Base-by-base conservation (phyloP, 1,140 invertebrate species). In the Bactericera cockerelli region DNA sequence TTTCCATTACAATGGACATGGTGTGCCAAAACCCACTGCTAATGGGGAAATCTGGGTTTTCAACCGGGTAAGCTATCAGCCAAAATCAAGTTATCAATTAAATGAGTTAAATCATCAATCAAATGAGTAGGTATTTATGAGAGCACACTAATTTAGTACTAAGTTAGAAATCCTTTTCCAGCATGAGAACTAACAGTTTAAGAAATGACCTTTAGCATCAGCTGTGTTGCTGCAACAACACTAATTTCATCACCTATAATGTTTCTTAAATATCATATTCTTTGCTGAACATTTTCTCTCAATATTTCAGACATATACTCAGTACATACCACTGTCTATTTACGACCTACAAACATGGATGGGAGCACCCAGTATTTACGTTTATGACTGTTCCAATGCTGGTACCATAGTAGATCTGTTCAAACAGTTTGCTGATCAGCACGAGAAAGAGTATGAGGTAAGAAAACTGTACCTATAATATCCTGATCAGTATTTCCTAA, bases 1-100 rank as follows among this genome's bases (percentile, higher is more conserved):
- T 4, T 99, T 99, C 76, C 96, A 99, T 75, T 99, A 99, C 70
- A 99, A 98, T 76, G 97, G 97, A 0, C 97, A 99, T 74, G 97
- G 96, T 49, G 97, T 99, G 56, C 97, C 97, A 38, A 91, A 89
- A 74, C 96, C 97, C 31, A 99, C 97, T 8, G 79, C 81, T 26
- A 98, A 99, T 77, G 96, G 97, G 13, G 96, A 99, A 81, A 95
- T 99, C 67, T 99, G 97, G 97, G 95, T 99, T 2, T 99, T 99
- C 73, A 99, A 99, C 76, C 82, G 87, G 73, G 89, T 92, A 70
- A 72, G 72, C 67, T 60, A n/a, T n/a, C n/a, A n/a, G n/a, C n/a
- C n/a, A n/a, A n/a, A n/a, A n/a, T n/a, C n/a, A n/a, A n/a, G n/a
- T n/a, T n/a, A n/a, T 56, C 62, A 62, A 24, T 25, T 2, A 59